Evolutionary conservation across 2,113 vertebrate genomes (phyloP).

Genomic region (Corythaeola cristata): DNA sequence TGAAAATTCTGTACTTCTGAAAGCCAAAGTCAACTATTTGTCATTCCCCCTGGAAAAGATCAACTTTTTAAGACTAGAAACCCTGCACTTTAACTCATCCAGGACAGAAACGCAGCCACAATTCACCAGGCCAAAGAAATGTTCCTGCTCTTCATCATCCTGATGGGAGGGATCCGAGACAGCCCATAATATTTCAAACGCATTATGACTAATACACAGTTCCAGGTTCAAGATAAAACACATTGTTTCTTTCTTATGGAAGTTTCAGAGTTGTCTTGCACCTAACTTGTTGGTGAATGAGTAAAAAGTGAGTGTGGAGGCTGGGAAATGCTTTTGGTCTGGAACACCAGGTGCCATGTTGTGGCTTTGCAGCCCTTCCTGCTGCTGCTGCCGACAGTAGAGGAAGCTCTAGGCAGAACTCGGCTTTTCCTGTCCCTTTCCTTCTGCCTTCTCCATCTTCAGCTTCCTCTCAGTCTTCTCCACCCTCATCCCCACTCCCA

Average conservation of each 20-base stretch:
- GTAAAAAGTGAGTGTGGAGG: background rate
- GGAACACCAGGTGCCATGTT: background rate
- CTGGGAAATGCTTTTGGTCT: background rate
- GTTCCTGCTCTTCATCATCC: background rate
- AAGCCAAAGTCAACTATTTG: background rate
- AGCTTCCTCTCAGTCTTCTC: background rate
- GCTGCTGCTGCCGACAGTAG: accelerated
- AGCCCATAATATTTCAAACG: background rate
- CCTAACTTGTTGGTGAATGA: background rate
- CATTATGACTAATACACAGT: background rate
- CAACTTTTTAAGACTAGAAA: background rate
- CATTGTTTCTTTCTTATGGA: background rate
- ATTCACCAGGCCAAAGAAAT: background rate
- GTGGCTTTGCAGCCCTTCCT: background rate
- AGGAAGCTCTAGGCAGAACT: background rate
- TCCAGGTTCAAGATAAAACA: background rate
- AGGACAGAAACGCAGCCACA: background rate
- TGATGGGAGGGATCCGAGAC: background rate
- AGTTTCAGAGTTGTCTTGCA: background rate
- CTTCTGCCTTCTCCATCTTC: background rate
- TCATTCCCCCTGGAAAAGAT: background rate
- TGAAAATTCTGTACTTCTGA: background rate
- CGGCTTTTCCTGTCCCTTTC: accelerated
- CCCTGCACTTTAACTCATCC: background rate
- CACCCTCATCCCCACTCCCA: accelerated